Evolutionary conservation across 2,888 invertebrate species (phyloP), one percentile per base, ranked within the genome.

Genomic region (Drosophila barbarae): DNA sequence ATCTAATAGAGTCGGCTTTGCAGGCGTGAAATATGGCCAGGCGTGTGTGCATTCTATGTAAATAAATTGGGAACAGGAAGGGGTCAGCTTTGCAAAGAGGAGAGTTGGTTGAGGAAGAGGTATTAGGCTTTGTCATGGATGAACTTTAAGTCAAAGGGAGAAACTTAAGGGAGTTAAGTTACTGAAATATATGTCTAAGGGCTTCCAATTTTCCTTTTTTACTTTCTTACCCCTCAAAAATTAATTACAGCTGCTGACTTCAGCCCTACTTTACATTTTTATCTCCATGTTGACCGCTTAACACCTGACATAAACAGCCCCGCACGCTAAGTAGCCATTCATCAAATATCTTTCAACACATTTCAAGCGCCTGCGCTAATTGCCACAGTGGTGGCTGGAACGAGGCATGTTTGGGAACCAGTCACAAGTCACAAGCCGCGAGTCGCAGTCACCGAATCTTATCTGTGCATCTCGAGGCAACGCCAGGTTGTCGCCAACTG

Each of bases 311-410:
- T 60, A 50, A 51, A 21, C 32, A 35, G 26, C 13, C 36, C 28
- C 44, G 65, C 75, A 81, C 76, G 74, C 76, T 26, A 67, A 60
- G 61, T 71, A 76, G 72, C 78, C 78, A 81, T 78, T 76, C 78
- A 78, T 78, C 82, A 78, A 78, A 79, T 79, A 79, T 71, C 82
- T 82, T 79, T 79, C 82, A 82, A 76, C 79, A 79, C 79, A 64
- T 79, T 79, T 82, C 73, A 79, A 79, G 82, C 79, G 76, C 68
- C 70, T 57, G 59, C 44, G 76, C 78, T 78, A 78, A 78, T 78
- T 78, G 78, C 75, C 42, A 30, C 44, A 41, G 38, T n/a, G 47
- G 36, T 23, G 23, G 50, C 35, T 65, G 38, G 34, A 69, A 51
- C 46, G 13, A 34, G 54, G 49, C 49, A 38, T 51, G 57, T 53